Evolutionary conservation across 2,113 vertebrate genomes (phyloP).

Genomic region (Hippopotamus amphibius): DNA sequence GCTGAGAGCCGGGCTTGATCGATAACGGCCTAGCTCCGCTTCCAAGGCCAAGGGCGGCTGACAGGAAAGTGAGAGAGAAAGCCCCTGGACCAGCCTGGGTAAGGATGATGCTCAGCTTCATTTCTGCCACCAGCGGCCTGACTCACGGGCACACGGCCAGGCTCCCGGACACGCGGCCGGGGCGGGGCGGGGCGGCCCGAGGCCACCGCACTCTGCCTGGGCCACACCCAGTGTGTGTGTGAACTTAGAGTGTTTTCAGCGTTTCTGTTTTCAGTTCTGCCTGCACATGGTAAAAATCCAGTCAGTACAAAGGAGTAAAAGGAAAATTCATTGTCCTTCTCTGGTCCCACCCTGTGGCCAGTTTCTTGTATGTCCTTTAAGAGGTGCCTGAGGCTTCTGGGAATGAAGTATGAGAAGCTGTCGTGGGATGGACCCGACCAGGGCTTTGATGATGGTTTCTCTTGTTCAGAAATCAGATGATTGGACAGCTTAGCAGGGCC

Average conservation of each 20-base stretch:
- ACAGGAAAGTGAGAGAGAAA: conserved; percentile 55
- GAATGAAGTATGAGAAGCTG: not conserved
- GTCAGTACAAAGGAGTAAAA: accelerated
- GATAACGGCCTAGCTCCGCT: not conserved
- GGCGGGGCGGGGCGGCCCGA: not conserved
- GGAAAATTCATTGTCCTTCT: not conserved
- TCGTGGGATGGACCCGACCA: accelerated
- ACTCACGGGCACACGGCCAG: not conserved
- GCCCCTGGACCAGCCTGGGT: not conserved
- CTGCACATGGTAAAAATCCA: not conserved
- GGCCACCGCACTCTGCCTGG: accelerated
- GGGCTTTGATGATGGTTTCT: not conserved
- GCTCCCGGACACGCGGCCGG: not conserved
- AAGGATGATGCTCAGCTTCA: not conserved
- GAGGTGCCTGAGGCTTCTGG: not conserved
- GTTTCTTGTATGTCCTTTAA: not conserved
- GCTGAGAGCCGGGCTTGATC: not conserved
- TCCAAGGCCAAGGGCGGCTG: conserved; percentile 50
- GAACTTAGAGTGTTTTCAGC: too few species aligned
- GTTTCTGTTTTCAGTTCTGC: not conserved
- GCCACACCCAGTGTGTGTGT: not conserved
- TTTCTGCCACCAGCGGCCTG: accelerated
- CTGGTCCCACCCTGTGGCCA: not conserved
- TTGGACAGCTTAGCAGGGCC: not conserved
- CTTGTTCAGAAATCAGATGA: not conserved